A percentile compares a stretch with the other conserved stretches of the same genome.
Evolutionary conservation across 30 jellyfish, hydroid and myxozoan genomes (phyloP).

Genomic region (Turritopsis rubra): DNA sequence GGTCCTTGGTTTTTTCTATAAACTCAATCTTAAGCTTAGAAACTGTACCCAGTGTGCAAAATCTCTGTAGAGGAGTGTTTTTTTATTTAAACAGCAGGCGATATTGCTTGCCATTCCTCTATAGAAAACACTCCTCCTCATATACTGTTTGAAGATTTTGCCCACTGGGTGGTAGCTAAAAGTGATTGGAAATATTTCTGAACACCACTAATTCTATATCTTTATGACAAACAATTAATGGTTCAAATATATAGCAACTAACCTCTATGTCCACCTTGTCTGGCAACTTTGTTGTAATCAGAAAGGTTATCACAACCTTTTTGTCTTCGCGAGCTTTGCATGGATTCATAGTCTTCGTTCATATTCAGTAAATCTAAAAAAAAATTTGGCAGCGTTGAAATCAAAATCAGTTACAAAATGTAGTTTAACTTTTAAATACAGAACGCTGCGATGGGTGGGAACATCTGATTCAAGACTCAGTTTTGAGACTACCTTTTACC

Average conservation of each 20-base stretch:
- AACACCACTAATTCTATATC: too few species aligned
- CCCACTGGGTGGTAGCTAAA: not conserved
- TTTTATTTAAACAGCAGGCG: too few species aligned
- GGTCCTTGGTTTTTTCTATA: not conserved
- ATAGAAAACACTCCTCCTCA: not conserved
- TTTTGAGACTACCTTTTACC: too few species aligned
- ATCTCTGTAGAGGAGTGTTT: too few species aligned
- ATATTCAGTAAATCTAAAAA: not conserved
- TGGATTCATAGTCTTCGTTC: not conserved
- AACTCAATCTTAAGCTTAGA: not conserved
- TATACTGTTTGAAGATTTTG: not conserved
- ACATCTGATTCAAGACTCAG: too few species aligned
- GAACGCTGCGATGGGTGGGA: too few species aligned
- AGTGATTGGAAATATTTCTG: not conserved
- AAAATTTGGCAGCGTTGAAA: not conserved
- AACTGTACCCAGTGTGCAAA: not conserved
- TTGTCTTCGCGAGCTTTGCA: conserved; percentile 6
- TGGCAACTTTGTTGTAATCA: conserved; percentile 14
- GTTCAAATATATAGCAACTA: not conserved
- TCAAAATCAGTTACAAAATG: not conserved
- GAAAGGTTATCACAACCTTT: conserved; percentile 18
- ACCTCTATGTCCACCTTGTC: conserved; percentile 24
- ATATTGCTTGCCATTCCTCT: not conserved
- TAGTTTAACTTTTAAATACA: too few species aligned
- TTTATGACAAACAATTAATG: too few species aligned